Base-by-base conservation (phyloP, 2,113 vertebrate species). In the Microcebus jonahi region DNA sequence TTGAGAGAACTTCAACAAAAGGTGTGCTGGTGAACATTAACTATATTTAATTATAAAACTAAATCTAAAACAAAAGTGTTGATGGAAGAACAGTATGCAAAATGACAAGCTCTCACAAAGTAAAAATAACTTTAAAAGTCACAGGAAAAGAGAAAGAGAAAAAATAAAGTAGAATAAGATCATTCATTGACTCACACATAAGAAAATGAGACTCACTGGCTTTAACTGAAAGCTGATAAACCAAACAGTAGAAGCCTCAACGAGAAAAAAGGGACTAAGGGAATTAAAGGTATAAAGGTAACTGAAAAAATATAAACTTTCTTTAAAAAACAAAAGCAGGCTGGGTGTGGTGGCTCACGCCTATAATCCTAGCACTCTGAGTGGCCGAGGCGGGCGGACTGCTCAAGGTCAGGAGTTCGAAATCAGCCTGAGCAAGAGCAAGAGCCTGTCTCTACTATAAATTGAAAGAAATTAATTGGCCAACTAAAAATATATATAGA, bases 51-150 rank as follows among this genome's bases (percentile, higher is more conserved):
- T 81, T 80, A 25, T 2, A 94, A 31, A 92, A 86, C 45, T 92
- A 96, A 90, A 90, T 70, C 59, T 77, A 86, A 97, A 89, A 89
- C 57, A 92, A 89, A 92, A 4, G 23, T 63, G 55, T 34, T 70
- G 48, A 65, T 6, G 5, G 15, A 87, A 83, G 70, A 83, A 83
- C 2, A 76, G 23, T 79, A 57, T 8, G 15, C 84, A 94, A 92
- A 92, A 88, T 34, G 23, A 50, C 57, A 88, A 21, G 23, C 45
- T 95, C 42, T 79, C 71, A 92, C 42, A 27, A 80, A 89, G 29
- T 59, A 84, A 67, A 80, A 80, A 50, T 65, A 77, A 42, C 15
- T 61, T 67, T 23, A 57, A 55, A 96, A 75, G 53, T 89, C 76
- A 91, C 6, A 90, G 36, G 39, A 84, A 79, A 91, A 87, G n/a